Conservation (phyloP, 1,140 invertebrate species). For the Tribolium madens region DNA sequence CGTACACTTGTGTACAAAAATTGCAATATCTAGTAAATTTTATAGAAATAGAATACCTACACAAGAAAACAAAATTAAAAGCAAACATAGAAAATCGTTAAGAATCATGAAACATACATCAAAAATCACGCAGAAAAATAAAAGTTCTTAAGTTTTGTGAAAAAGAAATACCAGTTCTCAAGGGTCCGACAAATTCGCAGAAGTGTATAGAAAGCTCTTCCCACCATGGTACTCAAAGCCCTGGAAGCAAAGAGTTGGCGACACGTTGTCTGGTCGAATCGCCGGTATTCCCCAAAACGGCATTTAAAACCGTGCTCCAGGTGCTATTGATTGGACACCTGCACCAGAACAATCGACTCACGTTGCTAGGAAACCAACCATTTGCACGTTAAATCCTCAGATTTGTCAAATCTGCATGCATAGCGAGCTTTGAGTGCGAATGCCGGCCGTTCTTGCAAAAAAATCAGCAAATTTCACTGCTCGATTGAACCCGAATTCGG, state of each 20-base stretch:
- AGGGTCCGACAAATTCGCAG: background rate
- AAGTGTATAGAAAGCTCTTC: background rate
- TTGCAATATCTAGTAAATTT: no score
- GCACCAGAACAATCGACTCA: constrained; percentile 63
- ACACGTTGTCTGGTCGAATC: constrained; percentile 43
- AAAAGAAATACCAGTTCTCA: background rate
- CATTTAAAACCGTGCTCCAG: constrained; percentile 56
- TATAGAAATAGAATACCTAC: no score
- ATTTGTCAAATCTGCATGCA: constrained; percentile 64
- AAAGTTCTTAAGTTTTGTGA: background rate
- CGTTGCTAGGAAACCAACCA: constrained; percentile 63
- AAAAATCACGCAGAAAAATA: no score
- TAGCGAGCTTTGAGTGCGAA: constrained; percentile 52
- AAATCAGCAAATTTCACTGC: background rate
- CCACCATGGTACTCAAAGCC: background rate
- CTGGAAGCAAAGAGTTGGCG: constrained; percentile 3
- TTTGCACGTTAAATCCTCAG: constrained; percentile 61
- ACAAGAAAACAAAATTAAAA: no score
- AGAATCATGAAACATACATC: no score
- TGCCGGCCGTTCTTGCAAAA: background rate
- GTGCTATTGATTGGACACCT: constrained; percentile 65
- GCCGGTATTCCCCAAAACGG: constrained; percentile 47
- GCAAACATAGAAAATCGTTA: no score
- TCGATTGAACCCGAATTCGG: constrained; percentile 14
- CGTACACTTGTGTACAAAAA: no score